Evolutionary conservation across 2,797 vertebrate species (phyloP).

Genomic region (Chrysocyon brachyurus): DNA sequence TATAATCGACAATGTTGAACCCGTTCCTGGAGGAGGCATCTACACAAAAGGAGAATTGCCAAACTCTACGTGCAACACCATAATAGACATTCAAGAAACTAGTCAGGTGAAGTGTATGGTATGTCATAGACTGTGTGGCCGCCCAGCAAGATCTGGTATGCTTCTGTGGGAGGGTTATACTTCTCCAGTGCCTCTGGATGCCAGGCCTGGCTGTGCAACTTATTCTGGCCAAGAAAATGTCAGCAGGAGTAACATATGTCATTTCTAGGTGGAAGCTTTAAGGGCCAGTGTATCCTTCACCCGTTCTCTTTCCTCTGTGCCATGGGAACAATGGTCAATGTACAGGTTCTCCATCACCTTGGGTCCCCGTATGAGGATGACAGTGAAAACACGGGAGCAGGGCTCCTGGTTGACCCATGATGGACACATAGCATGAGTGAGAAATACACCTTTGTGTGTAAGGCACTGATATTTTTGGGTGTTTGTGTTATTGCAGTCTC

Average conservation of each 20-base stretch:
- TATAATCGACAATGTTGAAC: background rate
- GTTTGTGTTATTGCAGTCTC: background rate
- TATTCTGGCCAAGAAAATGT: background rate
- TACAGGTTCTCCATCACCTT: background rate
- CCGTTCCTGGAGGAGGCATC: background rate
- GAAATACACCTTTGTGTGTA: background rate
- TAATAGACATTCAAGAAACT: background rate
- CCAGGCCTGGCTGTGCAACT: background rate
- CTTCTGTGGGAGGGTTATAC: background rate
- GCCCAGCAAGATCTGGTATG: background rate
- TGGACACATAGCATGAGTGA: background rate
- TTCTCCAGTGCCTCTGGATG: background rate
- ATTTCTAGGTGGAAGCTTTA: background rate
- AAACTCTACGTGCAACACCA: rapidly evolving
- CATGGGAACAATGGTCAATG: background rate
- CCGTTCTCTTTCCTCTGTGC: background rate
- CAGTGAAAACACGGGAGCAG: background rate
- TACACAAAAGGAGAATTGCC: background rate
- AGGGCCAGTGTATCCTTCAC: background rate
- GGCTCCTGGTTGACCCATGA: background rate
- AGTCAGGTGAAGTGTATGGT: background rate
- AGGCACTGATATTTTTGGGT: background rate
- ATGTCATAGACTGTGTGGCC: no score
- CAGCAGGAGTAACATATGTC: background rate
- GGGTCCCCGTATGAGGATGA: background rate